Base-by-base conservation (phyloP, 2,113 vertebrate species). In the Hassar affinis region DNA sequence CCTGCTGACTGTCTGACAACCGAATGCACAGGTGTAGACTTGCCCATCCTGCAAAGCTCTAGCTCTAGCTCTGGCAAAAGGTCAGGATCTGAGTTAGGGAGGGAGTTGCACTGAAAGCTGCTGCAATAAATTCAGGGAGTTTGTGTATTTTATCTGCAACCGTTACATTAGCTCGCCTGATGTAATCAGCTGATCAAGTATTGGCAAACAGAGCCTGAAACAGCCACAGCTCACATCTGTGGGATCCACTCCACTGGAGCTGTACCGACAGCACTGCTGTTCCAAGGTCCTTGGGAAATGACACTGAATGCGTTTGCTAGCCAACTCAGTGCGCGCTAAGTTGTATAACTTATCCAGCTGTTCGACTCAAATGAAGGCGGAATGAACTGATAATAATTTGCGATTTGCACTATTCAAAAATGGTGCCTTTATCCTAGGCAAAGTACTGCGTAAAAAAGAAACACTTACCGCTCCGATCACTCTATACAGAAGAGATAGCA, bases 401-500 rank as follows among this genome's bases (percentile, higher is more conserved):
- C 35, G 5, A 69, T 22, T 42, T 45, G 0, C 1, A 45, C 22
- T 6, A 3, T 62, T 30, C 2, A 18, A 7, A 12, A 47, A n/a
- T 11, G 42, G 1, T 11, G 2, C 6, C 11, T 18, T 52, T 75
- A 33, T 54, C 33, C 17, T 20, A 25, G 51, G 6, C 7, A 38
- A 56, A 14, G 27, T 33, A 35, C 4, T 38, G n/a, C 30, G 4
- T 17, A 33, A 30, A 35, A 11, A 54, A 54, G 54, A 25, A 71
- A 71, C 86, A 92, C 94, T 93, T 90, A 94, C 94, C 92, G 47
- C 35, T 45, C 61, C 49, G 76, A 80, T 56, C 80, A 85, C 78
- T 54, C 86, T 83, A 51, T 84, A 72, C 86, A 79, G 90, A 86
- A 68, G 81, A 88, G 89, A 82, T 86, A 81, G 78, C 84, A 83